Evolutionary conservation across 2,113 vertebrate genomes (phyloP), one percentile per base, ranked within the genome.

Genomic region (Monopterus albus): DNA sequence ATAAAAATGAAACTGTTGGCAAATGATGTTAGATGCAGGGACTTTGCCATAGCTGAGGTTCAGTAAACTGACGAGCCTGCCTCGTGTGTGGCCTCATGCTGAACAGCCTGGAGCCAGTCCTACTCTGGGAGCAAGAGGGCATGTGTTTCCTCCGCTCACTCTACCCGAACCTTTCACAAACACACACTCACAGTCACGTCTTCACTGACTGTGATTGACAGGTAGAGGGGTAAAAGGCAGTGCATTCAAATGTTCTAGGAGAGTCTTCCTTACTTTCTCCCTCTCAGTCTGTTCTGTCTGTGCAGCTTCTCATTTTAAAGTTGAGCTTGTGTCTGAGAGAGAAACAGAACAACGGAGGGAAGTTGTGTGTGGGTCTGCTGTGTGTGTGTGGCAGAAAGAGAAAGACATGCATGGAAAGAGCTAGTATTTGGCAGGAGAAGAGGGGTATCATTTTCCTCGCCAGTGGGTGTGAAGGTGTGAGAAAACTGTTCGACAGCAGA

Each of bases 81-180:
- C 28, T 17, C 25, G 50, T 77, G 43, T 76, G 73, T 15, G 63
- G 63, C 14, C 45, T 53, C 55, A 65, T 28, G 71, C 53, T 60
- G 70, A 81, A 75, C 72, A 56, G 78, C 67, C 75, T 62, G 57
- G 23, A 84, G 85, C 55, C 38, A 38, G 65, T 63, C 55, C 65
- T 43, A 10, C 64, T 65, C 52, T 23, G 28, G 67, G 70, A 61
- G 75, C 1, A 33, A 75, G 69, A 72, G 69, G 72, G 70, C 57
- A 74, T 2, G 18, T 33, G 39, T 51, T 68, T 65, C 45, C 49
- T 50, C 61, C 53, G 1, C 53, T 26, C 17, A 11, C 46, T 50
- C 23, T 57, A 25, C 64, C 71, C 61, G 49, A 71, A 50, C 10
- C 43, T 38, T 43, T 28, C 35, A 21, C 45, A 53, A 13, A 63